Evolutionary conservation across 1,140 invertebrate species (phyloP).

Genomic region (Cydia strobilella): DNA sequence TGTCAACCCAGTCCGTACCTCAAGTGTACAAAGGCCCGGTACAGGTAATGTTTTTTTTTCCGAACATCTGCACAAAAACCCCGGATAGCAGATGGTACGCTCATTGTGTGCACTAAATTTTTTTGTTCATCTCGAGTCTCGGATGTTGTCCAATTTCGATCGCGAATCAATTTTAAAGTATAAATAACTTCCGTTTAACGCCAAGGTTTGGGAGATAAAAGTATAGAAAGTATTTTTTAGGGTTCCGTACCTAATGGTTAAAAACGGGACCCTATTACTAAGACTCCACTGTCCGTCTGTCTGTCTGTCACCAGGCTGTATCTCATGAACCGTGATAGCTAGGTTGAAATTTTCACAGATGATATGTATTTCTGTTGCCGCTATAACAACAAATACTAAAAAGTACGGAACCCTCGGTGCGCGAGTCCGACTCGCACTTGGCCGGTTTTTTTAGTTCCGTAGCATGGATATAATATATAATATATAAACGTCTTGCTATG

Average conservation of each 20-base stretch:
- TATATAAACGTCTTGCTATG: too few relatives aligned
- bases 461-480: neutral
- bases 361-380: too few relatives aligned
- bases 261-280: too few relatives aligned
- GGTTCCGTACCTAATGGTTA: too few relatives aligned
- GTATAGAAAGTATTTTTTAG: neutral
- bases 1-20: constrained; percentile 8
- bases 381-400: too few relatives aligned
- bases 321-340: too few relatives aligned
- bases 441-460: constrained; percentile 7
- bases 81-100: constrained; percentile 15
- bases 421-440: too few relatives aligned
- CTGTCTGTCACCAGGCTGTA: too few relatives aligned
- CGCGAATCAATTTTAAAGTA: constrained; percentile 16
- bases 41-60: constrained; percentile 10
- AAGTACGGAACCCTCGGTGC: too few relatives aligned
- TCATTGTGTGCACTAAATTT: constrained; percentile 15
- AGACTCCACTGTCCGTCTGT: too few relatives aligned
- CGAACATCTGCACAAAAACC: constrained; percentile 17
- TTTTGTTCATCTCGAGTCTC: constrained; percentile 6
- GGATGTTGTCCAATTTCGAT: constrained; percentile 20
- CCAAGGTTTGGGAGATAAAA: constrained; percentile 1
- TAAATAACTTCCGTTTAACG: constrained; percentile 15
- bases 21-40: neutral
- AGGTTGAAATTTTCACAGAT: too few relatives aligned